Conservation (phyloP, 2,113 vertebrate species). For the Anhinga anhinga region DNA sequence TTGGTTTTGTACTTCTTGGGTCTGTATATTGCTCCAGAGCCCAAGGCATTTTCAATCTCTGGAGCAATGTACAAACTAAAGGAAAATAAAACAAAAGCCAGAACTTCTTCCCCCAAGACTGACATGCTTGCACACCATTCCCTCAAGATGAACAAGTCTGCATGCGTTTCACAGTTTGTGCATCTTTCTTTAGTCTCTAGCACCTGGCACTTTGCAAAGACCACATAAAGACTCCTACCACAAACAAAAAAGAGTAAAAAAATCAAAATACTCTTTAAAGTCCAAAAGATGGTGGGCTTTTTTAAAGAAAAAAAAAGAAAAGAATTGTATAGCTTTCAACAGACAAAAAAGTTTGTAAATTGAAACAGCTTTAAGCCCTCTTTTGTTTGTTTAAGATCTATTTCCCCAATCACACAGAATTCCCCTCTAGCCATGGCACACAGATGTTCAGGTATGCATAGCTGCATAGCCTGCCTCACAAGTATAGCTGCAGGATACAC, state of each 20-base stretch:
- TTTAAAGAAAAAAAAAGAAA: neutral
- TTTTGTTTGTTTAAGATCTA: neutral
- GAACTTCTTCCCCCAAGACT: neutral
- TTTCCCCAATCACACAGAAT: neutral
- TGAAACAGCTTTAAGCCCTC: neutral
- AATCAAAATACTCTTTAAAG: neutral
- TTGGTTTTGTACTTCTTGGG: neutral
- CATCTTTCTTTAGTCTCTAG: neutral
- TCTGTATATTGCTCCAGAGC: neutral
- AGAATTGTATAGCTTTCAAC: neutral
- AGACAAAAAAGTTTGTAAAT: neutral
- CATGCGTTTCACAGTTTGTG: neutral
- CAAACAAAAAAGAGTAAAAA: neutral
- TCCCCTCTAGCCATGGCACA: neutral
- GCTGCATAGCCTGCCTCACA: neutral
- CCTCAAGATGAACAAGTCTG: neutral
- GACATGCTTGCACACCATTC: rapidly evolving
- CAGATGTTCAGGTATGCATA: neutral
- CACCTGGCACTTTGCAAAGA: neutral
- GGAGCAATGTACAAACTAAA: neutral
- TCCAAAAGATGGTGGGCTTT: neutral
- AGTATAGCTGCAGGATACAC: neutral
- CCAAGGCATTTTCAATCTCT: neutral
- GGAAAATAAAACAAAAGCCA: neutral
- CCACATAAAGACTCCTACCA: neutral